Evolutionary conservation across 2,797 vertebrate genomes (phyloP).

Genomic region (Brotula barbata): DNA sequence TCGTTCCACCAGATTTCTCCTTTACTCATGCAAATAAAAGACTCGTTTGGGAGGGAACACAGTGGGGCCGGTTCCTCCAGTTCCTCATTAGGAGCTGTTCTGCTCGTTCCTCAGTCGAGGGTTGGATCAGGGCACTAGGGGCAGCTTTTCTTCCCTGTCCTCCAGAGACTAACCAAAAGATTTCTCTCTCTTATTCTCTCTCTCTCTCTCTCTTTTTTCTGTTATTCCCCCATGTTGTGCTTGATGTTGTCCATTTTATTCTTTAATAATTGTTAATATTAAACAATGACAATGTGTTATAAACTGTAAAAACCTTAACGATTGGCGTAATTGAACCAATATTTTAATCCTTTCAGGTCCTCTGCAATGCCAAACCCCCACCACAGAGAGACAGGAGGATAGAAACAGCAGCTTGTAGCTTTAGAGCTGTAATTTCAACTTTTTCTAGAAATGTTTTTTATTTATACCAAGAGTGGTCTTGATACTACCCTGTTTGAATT

Average conservation of each 20-base stretch:
- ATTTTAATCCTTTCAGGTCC: no score
- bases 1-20: constrained; percentile 25
- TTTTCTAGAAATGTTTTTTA: no score
- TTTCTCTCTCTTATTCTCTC: constrained; percentile 39
- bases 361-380: no score
- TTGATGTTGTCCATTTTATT: constrained; percentile 18
- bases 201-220: constrained; percentile 52
- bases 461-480: no score
- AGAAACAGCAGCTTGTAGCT: no score
- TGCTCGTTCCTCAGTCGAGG: constrained; percentile 20
- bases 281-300: no score
- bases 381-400: no score
- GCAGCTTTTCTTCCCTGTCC: constrained; percentile 39
- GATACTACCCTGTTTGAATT: no score
- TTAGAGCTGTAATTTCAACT: no score
- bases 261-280: no score
- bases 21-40: constrained; percentile 21
- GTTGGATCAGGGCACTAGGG: constrained; percentile 18
- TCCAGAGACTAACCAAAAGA: constrained; percentile 29
- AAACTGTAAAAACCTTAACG: no score
- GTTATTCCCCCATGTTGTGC: constrained; percentile 35
- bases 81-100: constrained; percentile 45
- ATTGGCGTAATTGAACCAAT: constrained; percentile 10
- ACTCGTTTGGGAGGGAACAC: constrained; percentile 36
- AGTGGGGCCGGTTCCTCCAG: constrained; percentile 11